Conservation (phyloP, 1,140 invertebrate genomes). For the Lineus longissimus region DNA sequence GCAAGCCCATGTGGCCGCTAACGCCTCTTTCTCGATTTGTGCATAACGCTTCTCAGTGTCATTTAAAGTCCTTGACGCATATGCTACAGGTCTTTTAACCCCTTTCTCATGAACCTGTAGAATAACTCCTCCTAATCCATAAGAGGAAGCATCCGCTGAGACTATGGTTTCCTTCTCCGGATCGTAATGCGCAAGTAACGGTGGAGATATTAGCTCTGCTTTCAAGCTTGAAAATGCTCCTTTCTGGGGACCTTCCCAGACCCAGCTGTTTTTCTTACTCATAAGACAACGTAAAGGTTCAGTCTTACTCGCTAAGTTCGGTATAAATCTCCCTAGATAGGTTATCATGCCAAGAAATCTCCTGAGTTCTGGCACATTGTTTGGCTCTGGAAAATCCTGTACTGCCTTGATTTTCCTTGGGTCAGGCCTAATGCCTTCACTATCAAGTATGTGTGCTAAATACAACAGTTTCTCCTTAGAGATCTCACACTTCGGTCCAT, state of each 20-base stretch:
- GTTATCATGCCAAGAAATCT: slow-evolving; percentile 28
- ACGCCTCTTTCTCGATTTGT: slow-evolving; percentile 1
- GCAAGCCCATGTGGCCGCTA: not conserved
- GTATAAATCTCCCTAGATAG: slow-evolving; percentile 14
- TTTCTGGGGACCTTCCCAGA: slow-evolving; percentile 13
- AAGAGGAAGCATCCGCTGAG: slow-evolving; percentile 8
- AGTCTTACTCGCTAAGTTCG: slow-evolving; percentile 7
- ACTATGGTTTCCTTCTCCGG: slow-evolving; percentile 9
- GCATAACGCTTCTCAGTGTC: not conserved
- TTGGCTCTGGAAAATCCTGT: too few relatives aligned
- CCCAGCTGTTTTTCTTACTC: slow-evolving; percentile 11
- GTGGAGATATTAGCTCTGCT: slow-evolving; percentile 9
- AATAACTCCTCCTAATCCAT: slow-evolving; percentile 14
- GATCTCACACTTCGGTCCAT: too few relatives aligned
- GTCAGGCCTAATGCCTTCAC: not conserved
- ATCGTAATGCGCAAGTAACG: slow-evolving; percentile 15
- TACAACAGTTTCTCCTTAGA: too few relatives aligned
- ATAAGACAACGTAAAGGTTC: slow-evolving; percentile 15
- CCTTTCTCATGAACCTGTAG: slow-evolving; percentile 11
- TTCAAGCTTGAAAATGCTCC: slow-evolving; percentile 17
- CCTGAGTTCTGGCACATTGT: slow-evolving; percentile 22
- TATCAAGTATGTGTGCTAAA: not conserved
- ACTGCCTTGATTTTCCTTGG: not conserved
- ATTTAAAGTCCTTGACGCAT: not conserved
- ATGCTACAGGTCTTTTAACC: not conserved